Base-by-base conservation (phyloP, 2,888 invertebrate genomes). In the Caenorhabditis afra region DNA sequence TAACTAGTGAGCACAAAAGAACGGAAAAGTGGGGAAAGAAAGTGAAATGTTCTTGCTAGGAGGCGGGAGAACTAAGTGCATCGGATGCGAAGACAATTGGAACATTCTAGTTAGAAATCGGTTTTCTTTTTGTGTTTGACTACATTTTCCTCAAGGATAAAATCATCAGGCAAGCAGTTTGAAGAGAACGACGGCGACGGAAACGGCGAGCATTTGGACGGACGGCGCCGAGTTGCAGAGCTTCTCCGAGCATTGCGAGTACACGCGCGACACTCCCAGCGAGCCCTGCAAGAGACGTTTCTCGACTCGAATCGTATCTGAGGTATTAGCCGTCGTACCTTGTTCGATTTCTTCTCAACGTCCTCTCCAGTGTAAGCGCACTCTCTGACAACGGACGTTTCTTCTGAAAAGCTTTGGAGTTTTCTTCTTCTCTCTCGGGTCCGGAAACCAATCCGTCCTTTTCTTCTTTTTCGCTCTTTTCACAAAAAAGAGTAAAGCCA, bases 321-420 rank as follows among this genome's bases (percentile, higher is more conserved):
- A 29, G 29, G 29, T 3, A 29, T 7, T 29, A 29, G 29, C 37
- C 29, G 4, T 5, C 57, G 53, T 18, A 84, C 84, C 77, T 83
- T 84, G 55, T 78, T 82, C 29, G 75, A 75, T 52, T 82, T 84
- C 18, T 39, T 66, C 11, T 78, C 79, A 55, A 83, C 81, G 50
- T 84, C 62, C 47, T 81, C 79, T 65, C 86, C 86, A 14, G 77
- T 78, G 79, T 86, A 86, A 39, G 86, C 86, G 62, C 86, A 86
- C 58, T 85, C 84, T 41, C 86, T 73, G 52, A 84, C 79, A 20
- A 86, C 41, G 10, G 84, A 82, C 11, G 45, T 23, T 52, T 85
- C 81, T 11, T 79, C 85, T 86, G 71, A 55, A 83, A 84, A 23
- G 7, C 3, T 52, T 52, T 2, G 52, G 7, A n/a, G n/a, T n/a